Conservation (phyloP, 2,113 vertebrate species). For the Vulpes ferrilata region DNA sequence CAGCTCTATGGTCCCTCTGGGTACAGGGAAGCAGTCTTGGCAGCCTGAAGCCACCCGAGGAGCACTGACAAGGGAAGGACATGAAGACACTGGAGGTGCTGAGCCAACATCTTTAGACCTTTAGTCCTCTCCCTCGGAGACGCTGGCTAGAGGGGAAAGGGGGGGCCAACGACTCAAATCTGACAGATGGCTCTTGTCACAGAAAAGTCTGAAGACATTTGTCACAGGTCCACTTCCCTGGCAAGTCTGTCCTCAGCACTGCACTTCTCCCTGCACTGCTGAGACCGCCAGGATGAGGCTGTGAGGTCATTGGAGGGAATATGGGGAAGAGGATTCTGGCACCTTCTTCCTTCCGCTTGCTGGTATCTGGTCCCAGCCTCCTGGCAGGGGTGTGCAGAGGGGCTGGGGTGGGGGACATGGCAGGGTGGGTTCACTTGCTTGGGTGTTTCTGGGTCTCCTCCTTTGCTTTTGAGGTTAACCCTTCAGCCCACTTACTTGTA, state of each 20-base stretch:
- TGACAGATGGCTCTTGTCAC: slow-evolving; percentile 61
- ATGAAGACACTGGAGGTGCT: not conserved
- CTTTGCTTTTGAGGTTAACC: not conserved
- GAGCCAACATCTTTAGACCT: not conserved
- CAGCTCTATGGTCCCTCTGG: not conserved
- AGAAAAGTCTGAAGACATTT: slow-evolving; percentile 32
- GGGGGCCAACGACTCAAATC: not conserved
- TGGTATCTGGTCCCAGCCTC: not conserved
- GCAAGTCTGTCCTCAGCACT: not conserved
- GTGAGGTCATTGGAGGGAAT: not conserved
- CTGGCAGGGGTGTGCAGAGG: not conserved
- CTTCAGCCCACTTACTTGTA: not conserved
- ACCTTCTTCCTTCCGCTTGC: not conserved
- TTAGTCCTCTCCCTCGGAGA: not conserved
- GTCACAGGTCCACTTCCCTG: not conserved
- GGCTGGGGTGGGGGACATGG: not conserved
- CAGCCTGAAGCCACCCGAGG: not conserved
- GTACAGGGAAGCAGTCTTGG: not conserved
- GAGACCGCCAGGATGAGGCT: not conserved
- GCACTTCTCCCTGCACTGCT: not conserved
- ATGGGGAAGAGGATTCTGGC: not conserved
- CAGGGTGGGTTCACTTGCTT: not conserved
- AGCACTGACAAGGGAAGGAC: not conserved
- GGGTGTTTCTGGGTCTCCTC: not conserved
- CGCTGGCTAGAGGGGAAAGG: not conserved